Evolutionary conservation across 1,140 invertebrate genomes (phyloP).

Genomic region (Marisa cornuarietis): DNA sequence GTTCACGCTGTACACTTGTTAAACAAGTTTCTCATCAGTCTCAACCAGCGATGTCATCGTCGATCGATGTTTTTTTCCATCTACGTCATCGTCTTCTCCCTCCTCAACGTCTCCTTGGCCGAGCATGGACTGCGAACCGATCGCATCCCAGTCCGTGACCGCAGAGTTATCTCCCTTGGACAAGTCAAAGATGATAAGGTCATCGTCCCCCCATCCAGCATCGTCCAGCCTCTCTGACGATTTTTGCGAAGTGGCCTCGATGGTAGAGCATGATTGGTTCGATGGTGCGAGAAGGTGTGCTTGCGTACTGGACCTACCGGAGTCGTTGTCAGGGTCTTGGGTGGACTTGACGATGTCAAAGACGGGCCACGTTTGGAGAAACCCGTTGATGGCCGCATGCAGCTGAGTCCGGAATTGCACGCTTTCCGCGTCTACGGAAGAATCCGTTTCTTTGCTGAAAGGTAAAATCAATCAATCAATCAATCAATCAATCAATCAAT

Average conservation of each 20-base stretch:
- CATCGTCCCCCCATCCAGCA: background rate
- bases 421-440: constrained; percentile 36
- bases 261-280: background rate
- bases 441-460: constrained; percentile 26
- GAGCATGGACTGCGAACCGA: constrained; percentile 7
- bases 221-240: background rate
- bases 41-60: background rate
- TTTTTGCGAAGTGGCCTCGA: background rate
- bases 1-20: too few species aligned
- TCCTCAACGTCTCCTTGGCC: background rate
- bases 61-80: background rate
- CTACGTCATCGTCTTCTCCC: background rate
- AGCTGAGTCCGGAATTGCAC: constrained; percentile 46
- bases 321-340: background rate
- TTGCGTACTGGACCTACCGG: background rate
- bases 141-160: background rate
- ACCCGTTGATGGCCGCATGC: constrained; percentile 37
- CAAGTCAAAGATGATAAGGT: background rate
- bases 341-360: constrained; percentile 35
- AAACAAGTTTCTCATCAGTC: background rate
- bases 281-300: background rate
- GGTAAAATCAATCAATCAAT: too few species aligned
- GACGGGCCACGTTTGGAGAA: constrained; percentile 45
- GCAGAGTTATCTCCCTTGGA: background rate
- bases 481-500: too few species aligned